Evolutionary conservation across 1,140 invertebrate genomes (phyloP).

Genomic region (Mesaphorura yosii): DNA sequence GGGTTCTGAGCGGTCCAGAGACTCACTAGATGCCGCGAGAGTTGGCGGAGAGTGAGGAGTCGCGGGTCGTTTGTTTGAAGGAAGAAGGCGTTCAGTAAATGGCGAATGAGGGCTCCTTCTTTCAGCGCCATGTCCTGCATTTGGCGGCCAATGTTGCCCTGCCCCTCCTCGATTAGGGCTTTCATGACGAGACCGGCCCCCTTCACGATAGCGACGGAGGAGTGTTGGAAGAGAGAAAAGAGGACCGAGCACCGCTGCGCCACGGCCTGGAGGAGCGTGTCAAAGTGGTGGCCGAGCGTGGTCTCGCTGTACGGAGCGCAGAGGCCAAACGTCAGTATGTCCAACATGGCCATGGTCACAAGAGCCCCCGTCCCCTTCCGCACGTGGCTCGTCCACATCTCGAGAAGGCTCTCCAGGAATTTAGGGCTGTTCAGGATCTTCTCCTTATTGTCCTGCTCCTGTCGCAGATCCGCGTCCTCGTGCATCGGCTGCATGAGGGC

Average conservation of each 20-base stretch:
- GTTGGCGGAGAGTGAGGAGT: conserved; percentile 70
- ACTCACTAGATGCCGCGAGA: conserved; percentile 89
- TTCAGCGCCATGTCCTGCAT: conserved; percentile 95
- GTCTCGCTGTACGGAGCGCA: conserved; percentile 99
- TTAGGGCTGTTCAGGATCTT: conserved; percentile 81
- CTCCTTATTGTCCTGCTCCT: conserved; percentile 96
- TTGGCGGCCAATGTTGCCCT: conserved; percentile 70
- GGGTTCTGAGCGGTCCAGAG: conserved; percentile 95
- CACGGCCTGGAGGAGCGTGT: conserved; percentile 75
- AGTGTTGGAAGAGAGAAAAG: conserved; percentile 93
- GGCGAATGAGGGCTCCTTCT: conserved; percentile 90
- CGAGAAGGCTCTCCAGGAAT: conserved; percentile 84
- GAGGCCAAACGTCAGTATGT: conserved; percentile 95
- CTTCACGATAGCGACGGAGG: conserved; percentile 93
- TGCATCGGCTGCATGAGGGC: conserved; percentile 99
- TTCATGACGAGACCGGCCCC: conserved; percentile 93
- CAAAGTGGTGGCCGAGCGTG: conserved; percentile 94
- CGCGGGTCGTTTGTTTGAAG: conserved; percentile 62
- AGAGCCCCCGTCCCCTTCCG: conserved; percentile 45
- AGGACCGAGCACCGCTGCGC: conserved; percentile 77
- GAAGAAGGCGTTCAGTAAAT: conserved; percentile 84
- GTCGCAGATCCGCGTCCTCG: conserved; percentile 79
- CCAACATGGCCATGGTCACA: conserved; percentile 77
- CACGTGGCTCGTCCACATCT: conserved; percentile 92
- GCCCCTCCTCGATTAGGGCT: conserved; percentile 95